Evolutionary conservation across 2,113 vertebrate species (phyloP), one percentile per base, ranked within the genome.

Genomic region (Siniperca knerii): DNA sequence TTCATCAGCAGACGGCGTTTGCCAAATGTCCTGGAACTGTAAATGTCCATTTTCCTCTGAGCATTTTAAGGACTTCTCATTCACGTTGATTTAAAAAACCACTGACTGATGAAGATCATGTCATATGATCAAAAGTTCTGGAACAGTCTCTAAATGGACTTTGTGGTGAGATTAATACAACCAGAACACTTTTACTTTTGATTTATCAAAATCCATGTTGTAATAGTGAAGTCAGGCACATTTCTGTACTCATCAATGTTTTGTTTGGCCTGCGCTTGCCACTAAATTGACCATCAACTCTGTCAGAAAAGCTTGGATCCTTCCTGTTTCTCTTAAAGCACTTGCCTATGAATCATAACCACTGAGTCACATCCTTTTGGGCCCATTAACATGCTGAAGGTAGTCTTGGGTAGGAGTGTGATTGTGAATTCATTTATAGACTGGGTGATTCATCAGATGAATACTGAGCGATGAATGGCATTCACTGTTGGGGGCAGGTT

Each of bases 371-470:
- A 93, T 94, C 87, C 89, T 86, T 54, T 66, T 13, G 46, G 76
- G 61, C 81, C 64, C 65, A 85, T 92, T 79, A 90, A 72, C 75
- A 85, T 68, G 71, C 89, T 80, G 87, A 85, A 90, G 79, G 91
- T 89, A 73, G 61, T 81, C 81, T 85, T 57, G 66, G 76, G 84
- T 87, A 86, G 86, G 83, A 80, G 86, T 87, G 78, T 69, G 88
- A 91, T 86, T 90, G 79, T 87, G 84, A 87, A 86, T 89, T 90
- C 58, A 88, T 93, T 94, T 94, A 92, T 86, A 88, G 85, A 81
- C 33, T 0, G 25, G 57, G 23, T 94, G 91, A 94, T 91, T 93
- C 91, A 92, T 86, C 79, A 73, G 23, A 87, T 82, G 81, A 91
- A 87, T 79, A 55, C 50, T 57, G 81, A 90, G 78, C 23, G 74